Base-by-base conservation (phyloP, 2,888 invertebrate genomes). In the Diarsia brunnea region DNA sequence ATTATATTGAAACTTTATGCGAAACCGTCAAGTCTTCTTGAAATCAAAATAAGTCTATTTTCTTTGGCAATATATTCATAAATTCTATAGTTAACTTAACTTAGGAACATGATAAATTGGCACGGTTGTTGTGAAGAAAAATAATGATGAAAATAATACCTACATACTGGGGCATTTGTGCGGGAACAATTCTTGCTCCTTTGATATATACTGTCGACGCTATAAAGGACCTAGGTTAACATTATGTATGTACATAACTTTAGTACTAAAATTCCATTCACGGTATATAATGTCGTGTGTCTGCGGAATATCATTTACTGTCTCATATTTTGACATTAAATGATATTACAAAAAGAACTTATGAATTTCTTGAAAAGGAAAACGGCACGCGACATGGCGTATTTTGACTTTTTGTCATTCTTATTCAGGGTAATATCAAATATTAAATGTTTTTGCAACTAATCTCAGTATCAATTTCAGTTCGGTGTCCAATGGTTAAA, bases 251-350 rank as follows among this genome's bases (percentile, higher is more conserved):
- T 68, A 79, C 58, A 65, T 78, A 72, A 84, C 65, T 64, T 60
- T 11, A 55, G 49, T 68, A 76, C 66, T 76, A 14, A 69, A 51
- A 69, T 82, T 70, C 73, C 69, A 24, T 72, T 64, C 67, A 63
- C 43, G 19, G 65, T 80, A 68, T 53, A 68, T 66, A 73, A 79
- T 79, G 55, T 19, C 71, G 79, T 84, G 69, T 82, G 83, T 79
- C 72, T 75, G 64, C 53, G 19, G 47, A 82, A 77, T 75, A 84
- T 79, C 66, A 78, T 79, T 84, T 78, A 82, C 77, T 12, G 75
- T 79, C 81, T 71, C 71, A 75, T 79, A 76, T 71, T 79, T 79
- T 83, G 84, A 80, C 77, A 82, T 87, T 79, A 77, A 87, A 74
- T 81, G 70, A 84, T 81, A 67, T 69, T 80, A 74, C 82, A 82